Evolutionary conservation across 2,888 invertebrate species (phyloP).

Genomic region (Tetragonula carbonaria): DNA sequence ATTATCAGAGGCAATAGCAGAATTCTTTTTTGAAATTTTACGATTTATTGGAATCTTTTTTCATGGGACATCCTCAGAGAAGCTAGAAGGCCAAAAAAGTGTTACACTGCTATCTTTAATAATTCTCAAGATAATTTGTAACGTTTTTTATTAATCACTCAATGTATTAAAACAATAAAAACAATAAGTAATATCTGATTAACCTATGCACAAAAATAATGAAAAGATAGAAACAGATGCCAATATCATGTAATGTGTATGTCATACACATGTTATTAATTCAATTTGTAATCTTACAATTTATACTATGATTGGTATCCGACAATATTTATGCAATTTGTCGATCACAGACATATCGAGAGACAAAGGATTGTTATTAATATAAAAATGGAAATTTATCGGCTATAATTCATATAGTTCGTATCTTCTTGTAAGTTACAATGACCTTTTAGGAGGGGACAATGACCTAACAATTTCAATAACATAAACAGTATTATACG

Average conservation of each 20-base stretch:
- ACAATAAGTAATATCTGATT: background rate
- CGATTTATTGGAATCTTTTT: background rate
- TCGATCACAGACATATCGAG: constrained; percentile 49
- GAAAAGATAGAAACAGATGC: background rate
- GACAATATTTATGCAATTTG: constrained; percentile 10
- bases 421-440: constrained; percentile 58
- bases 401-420: constrained; percentile 37
- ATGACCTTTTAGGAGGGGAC: constrained; percentile 64
- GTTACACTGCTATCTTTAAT: background rate
- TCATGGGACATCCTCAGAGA: background rate
- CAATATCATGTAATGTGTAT: background rate
- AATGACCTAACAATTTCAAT: constrained; percentile 68
- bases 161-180: background rate
- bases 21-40: background rate
- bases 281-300: background rate
- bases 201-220: background rate
- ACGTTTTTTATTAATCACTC: background rate
- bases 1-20: background rate
- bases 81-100: background rate
- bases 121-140: background rate
- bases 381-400: constrained; percentile 51
- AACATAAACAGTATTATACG: constrained; percentile 56
- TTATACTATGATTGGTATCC: background rate
- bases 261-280: background rate
- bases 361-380: constrained; percentile 66